Evolutionary conservation across 2,113 vertebrate genomes (phyloP).

Genomic region (Sapajus apella): DNA sequence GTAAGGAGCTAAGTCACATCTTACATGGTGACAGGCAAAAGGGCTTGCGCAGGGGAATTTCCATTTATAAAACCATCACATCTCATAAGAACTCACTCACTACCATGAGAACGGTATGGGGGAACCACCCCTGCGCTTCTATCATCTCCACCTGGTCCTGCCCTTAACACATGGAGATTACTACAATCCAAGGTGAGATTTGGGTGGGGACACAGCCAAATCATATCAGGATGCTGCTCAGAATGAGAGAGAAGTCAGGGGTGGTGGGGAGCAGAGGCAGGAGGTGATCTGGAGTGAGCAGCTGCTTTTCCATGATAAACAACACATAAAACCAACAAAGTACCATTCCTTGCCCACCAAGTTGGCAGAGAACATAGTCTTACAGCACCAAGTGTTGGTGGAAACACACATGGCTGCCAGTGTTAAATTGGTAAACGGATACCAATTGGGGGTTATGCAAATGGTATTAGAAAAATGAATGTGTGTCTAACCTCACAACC

Average conservation of each 20-base stretch:
- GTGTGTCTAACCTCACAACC: rapidly evolving
- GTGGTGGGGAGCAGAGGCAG: background rate
- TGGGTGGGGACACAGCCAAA: no score
- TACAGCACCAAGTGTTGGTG: background rate
- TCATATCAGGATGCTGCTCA: no score
- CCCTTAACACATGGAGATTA: no score
- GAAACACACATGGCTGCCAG: background rate
- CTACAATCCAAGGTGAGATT: no score
- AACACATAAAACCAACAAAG: background rate
- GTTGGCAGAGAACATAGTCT: background rate
- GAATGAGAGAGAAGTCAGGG: background rate
- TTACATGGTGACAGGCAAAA: no score
- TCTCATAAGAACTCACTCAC: no score
- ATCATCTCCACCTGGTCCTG: no score
- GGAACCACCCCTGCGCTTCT: no score
- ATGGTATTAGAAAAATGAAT: background rate
- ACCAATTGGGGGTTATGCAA: background rate
- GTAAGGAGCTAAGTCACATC: no score
- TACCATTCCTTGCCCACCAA: rapidly evolving
- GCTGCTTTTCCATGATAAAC: background rate
- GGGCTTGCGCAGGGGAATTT: no score
- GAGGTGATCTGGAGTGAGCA: background rate
- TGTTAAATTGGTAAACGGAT: background rate
- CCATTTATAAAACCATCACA: no score
- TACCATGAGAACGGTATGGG: no score